These are phyloP conservation scores for Betta splendens DNA, from an alignment of 2,797 vertebrate species.

Conservation along the genomic window DNA sequence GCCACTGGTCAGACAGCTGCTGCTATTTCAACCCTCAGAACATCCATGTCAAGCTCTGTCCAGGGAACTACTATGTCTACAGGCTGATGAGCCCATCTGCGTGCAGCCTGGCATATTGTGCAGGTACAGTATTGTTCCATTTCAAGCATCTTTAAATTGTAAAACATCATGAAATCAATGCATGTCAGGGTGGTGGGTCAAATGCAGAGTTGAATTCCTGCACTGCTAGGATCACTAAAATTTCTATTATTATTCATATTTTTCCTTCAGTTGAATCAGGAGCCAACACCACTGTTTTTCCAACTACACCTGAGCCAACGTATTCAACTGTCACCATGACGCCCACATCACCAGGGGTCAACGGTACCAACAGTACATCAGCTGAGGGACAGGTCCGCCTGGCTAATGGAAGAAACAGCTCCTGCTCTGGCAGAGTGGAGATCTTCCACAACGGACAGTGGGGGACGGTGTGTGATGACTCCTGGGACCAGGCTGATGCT, in stretches of 20 bases:
- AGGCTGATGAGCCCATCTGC: conserved; percentile 24
- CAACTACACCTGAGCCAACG: neutral
- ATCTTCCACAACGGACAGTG: conserved; percentile 58
- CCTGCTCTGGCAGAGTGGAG: conserved; percentile 69
- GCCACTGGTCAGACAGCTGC: rapidly evolving
- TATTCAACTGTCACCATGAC: neutral
- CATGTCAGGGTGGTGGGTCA: too few relatives aligned
- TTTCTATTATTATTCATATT: too few relatives aligned
- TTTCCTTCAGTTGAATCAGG: neutral
- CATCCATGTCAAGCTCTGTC: conserved; percentile 71
- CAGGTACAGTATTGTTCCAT: conserved; percentile 57
- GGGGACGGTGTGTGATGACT: conserved; percentile 70
- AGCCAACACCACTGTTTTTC: neutral
- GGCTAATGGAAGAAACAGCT: conserved; percentile 34
- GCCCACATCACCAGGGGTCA: neutral
- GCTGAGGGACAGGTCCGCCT: conserved; percentile 49
- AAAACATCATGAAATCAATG: too few relatives aligned
- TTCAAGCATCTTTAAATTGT: neutral
- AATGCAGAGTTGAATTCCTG: too few relatives aligned
- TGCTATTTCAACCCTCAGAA: rapidly evolving
- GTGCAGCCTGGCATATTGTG: conserved; percentile 55
- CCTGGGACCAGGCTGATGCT: conserved; percentile 51
- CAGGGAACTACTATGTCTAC: conserved; percentile 65
- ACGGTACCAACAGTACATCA: conserved; percentile 24
- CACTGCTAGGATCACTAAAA: too few relatives aligned